Conservation (phyloP, 2,888 invertebrate species). For the Sisyra nigra region DNA sequence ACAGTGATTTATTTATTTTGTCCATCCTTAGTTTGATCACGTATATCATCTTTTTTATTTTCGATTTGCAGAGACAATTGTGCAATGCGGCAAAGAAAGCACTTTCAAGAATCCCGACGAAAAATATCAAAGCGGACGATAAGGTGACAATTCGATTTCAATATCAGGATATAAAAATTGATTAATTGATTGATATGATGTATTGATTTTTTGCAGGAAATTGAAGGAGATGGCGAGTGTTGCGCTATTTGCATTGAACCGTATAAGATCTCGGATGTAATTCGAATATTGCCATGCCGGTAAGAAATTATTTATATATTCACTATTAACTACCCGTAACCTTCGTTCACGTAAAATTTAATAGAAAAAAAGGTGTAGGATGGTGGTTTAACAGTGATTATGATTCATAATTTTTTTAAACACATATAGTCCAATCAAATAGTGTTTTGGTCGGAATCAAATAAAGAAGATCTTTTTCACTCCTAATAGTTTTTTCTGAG, state of each 20-base stretch:
- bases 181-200: constrained; percentile 3
- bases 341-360: too few species aligned
- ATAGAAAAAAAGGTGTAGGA: too few species aligned
- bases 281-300: constrained; percentile 85
- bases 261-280: constrained; percentile 72
- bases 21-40: constrained; percentile 9
- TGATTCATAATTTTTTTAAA: too few species aligned
- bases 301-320: too few species aligned
- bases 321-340: too few species aligned
- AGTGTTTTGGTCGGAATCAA: too few species aligned
- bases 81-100: constrained; percentile 91
- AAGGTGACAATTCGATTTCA: constrained; percentile 36
- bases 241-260: constrained; percentile 93
- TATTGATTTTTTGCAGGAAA: constrained; percentile 37
- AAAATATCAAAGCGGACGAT: constrained; percentile 72
- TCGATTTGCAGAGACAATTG: constrained; percentile 76
- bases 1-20: constrained; percentile 9
- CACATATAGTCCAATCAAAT: too few species aligned
- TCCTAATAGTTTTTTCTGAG: too few species aligned
- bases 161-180: not conserved
- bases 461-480: too few species aligned
- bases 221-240: constrained; percentile 71
- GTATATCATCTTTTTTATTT: too few species aligned
- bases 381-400: too few species aligned
- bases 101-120: constrained; percentile 81